Base-by-base conservation (phyloP, 2,888 invertebrate species). In the Isoperla grammatica region DNA sequence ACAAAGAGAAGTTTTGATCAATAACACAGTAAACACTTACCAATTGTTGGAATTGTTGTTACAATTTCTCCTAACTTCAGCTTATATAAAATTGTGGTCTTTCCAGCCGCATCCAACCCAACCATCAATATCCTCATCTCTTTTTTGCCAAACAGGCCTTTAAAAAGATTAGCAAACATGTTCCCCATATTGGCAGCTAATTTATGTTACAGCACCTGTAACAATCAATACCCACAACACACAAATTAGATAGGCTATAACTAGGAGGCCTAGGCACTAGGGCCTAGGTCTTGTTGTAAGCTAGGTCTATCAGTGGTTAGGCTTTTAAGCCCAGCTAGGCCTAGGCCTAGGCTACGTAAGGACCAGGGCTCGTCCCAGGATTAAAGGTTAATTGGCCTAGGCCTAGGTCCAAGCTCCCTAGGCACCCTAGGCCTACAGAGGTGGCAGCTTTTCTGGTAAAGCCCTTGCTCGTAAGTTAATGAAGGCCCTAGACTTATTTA, bases 41-140 rank as follows among this genome's bases (percentile, higher is more conserved):
- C 97, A 83, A 98, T 98, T 72, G 97, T 98, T 74, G 98, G 98
- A 82, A 98, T 98, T 75, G 98, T 98, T 76, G 97, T 97, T 76
- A 98, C 97, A 84, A 97, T 97, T 90, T 98, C 97, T 78, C 97
- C 97, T 85, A 98, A 86, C 87, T 98, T 98, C 78, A 98, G 87
- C 88, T 98, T 98, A 86, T 97, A 97, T 81, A 98, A 85, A 81
- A 98, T 98, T 80, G 97, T 98, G 75, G 98, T 98, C 88, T 98
- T 98, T 85, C 98, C 98, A 81, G 98, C 98, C 74, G 97, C 97
- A 85, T 98, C 97, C 76, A 96, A 85, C 76, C 95, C 95, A 71
- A 96, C 95, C 97, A 98, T 98, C 81, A 98, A 84, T 87, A 98
- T 97, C 84, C 99, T 90, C 98, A 99, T 98, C 84, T 99, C 97